Conservation (phyloP, 2,888 invertebrate genomes). For the Athalia circularis region DNA sequence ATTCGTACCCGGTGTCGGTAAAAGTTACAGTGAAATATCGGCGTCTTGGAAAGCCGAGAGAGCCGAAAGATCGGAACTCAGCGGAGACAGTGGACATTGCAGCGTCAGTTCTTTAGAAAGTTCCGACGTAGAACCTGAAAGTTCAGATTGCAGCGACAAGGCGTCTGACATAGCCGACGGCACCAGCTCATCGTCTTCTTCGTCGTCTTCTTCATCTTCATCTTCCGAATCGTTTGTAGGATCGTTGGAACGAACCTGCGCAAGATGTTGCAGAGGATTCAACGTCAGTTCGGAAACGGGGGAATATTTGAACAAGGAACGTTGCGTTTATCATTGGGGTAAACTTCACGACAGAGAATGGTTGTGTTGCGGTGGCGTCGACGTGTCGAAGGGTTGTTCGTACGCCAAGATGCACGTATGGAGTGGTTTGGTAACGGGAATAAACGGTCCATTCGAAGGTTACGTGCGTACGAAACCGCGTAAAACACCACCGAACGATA, state of each 20-base stretch:
- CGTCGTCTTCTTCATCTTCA: conserved; percentile 49
- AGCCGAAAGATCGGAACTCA: conserved; percentile 56
- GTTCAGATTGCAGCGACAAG: conserved; percentile 65
- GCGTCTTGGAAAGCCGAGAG: conserved; percentile 62
- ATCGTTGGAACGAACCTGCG: conserved; percentile 77
- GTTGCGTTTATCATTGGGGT: conserved; percentile 94
- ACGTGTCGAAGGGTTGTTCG: conserved; percentile 80
- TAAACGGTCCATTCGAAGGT: conserved; percentile 84
- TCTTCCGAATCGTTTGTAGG: conserved; percentile 40
- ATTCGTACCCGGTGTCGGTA: conserved; percentile 76
- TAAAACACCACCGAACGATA: conserved; percentile 75
- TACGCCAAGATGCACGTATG: conserved; percentile 84
- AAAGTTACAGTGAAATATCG: conserved; percentile 49
- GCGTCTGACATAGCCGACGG: conserved; percentile 59
- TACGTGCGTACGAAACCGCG: conserved; percentile 78
- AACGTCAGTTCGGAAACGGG: conserved; percentile 80
- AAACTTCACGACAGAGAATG: conserved; percentile 78
- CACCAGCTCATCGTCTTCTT: conserved; percentile 46
- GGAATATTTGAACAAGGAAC: conserved; percentile 80
- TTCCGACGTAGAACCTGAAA: conserved; percentile 65
- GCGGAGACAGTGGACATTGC: conserved; percentile 65
- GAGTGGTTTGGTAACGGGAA: conserved; percentile 82
- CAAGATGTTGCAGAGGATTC: conserved; percentile 84
- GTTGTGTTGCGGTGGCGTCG: conserved; percentile 80
- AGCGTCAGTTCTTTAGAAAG: conserved; percentile 65